Evolutionary conservation across 23 tunicate species (phyloP).

Genomic region (Halocynthia roretzi): DNA sequence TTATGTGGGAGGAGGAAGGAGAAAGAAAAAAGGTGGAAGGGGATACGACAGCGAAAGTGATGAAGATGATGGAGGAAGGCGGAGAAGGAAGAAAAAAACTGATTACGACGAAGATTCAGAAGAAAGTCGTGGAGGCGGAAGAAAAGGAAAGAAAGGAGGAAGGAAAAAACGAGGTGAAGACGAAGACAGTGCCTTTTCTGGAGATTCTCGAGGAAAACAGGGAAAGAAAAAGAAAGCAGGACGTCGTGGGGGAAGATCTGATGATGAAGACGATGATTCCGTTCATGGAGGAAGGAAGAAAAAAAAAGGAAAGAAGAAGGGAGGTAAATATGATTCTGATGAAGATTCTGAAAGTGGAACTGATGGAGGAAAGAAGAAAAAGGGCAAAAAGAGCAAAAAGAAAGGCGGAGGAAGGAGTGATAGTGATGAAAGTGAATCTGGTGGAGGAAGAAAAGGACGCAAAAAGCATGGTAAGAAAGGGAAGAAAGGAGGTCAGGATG

Average conservation of each 20-base stretch:
- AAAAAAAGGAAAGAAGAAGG: constrained; percentile 1
- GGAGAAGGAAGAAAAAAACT: constrained; percentile 24
- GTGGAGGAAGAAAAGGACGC: constrained; percentile 35
- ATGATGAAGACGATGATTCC: constrained; percentile 15
- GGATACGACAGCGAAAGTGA: constrained; percentile 60
- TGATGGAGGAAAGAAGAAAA: constrained; percentile 9
- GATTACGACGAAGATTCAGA: constrained; percentile 12
- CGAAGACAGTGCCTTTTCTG: constrained; percentile 55
- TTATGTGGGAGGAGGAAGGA: constrained; percentile 28
- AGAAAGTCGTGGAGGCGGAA: constrained; percentile 19
- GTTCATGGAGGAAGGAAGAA: not conserved
- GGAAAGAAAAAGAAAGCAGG: constrained; percentile 21
- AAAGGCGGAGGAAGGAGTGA: constrained; percentile 40
- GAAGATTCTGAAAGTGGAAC: constrained; percentile 17
- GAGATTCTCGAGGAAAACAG: constrained; percentile 1
- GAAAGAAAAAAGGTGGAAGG: constrained; percentile 28
- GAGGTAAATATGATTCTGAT: not conserved
- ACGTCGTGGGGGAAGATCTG: not conserved
- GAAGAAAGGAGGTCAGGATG: constrained; percentile 18
- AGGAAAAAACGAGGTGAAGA: constrained; percentile 25
- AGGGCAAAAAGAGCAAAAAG: constrained; percentile 25
- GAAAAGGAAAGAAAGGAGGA: constrained; percentile 6
- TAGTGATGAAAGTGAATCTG: constrained; percentile 31
- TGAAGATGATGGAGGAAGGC: constrained; percentile 22
- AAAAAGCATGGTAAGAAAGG: constrained; percentile 15